Base-by-base conservation (phyloP, 2,797 vertebrate species). In the Sarcoramphus papa region DNA sequence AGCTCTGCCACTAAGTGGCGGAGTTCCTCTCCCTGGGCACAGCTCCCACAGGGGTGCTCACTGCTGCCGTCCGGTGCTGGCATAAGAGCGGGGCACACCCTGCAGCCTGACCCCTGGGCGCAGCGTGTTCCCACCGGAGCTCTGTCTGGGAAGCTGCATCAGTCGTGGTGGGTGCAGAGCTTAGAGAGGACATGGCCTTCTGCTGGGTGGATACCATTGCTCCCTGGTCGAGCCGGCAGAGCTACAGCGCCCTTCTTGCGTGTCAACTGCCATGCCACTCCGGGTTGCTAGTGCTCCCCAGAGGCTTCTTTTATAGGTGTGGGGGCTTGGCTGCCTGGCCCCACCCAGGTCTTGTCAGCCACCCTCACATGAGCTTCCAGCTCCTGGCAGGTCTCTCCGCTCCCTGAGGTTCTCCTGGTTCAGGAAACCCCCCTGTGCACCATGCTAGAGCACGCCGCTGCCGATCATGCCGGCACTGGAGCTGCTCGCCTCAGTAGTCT, bases 401-500 rank as follows among this genome's bases (percentile, higher is more conserved):
- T 40, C 43, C 30, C 18, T n/a, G 33, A 37, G 23, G 14, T 60
- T 69, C 40, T 12, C 12, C 27, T 0, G 0, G 37, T 22, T 76
- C 3, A 19, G 59, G 69, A 63, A 27, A 18, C 23, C 15, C 6
- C 4, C 10, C 14, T 27, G 30, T 41, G 9, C 43, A 10, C 30
- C 1, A 0, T 0, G 11, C 28, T 64, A 14, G 77, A 65, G 14
- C 2, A 0, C 7, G 64, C 6, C 0, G 2, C 22, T 70, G 31
- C n/a, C 1, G 1, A 3, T 62, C 1, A 0, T 54, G 28, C 47
- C 5, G 4, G 16, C 75, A 57, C 4, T 0, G 5, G 47, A 54
- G 45, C 54, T 59, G 24, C 35, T 85, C 2, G 0, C 12, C 9
- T 68, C 6, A 0, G 50, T 47, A 21, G 19, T 56, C 30, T 37